These are phyloP conservation scores for Phaetusa simplex DNA, from an alignment of 2,113 vertebrate genomes.

Conservation along the genomic window DNA sequence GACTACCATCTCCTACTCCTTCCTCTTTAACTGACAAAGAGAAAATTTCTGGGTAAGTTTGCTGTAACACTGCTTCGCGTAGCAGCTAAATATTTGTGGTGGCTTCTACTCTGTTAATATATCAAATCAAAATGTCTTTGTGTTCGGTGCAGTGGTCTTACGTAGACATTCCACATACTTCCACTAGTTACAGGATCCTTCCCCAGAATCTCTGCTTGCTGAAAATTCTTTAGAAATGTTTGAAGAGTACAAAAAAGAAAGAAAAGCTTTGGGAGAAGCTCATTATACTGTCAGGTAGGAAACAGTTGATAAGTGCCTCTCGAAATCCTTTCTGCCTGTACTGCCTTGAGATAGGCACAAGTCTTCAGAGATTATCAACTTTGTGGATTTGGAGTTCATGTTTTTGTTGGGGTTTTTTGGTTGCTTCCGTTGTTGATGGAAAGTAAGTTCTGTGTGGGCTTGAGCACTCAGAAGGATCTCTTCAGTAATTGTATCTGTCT, in stretches of 20 bases:
- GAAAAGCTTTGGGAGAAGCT: not conserved
- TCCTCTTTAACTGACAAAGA: conserved; percentile 29
- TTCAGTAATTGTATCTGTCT: not conserved
- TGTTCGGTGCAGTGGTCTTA: not conserved
- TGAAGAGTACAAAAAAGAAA: not conserved
- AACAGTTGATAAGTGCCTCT: not conserved
- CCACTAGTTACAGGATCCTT: not conserved
- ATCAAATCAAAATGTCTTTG: not conserved
- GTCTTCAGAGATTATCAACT: not conserved
- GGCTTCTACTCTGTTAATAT: not conserved
- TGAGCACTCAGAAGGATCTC: not conserved
- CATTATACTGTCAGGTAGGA: not conserved
- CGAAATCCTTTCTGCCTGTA: not conserved
- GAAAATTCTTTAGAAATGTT: not conserved
- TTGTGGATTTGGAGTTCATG: not conserved
- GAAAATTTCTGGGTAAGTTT: not conserved
- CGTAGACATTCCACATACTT: not conserved
- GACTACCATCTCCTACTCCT: conserved; percentile 43
- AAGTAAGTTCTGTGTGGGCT: not conserved
- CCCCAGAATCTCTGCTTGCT: not conserved
- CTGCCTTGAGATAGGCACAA: not conserved
- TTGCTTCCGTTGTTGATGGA: not conserved
- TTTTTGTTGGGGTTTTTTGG: not conserved
- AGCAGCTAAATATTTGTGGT: not conserved
- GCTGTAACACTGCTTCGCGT: not conserved